Evolutionary conservation across 1,140 invertebrate genomes (phyloP), one percentile per base, ranked within the genome.

Genomic region (Diabrotica virgifera): DNA sequence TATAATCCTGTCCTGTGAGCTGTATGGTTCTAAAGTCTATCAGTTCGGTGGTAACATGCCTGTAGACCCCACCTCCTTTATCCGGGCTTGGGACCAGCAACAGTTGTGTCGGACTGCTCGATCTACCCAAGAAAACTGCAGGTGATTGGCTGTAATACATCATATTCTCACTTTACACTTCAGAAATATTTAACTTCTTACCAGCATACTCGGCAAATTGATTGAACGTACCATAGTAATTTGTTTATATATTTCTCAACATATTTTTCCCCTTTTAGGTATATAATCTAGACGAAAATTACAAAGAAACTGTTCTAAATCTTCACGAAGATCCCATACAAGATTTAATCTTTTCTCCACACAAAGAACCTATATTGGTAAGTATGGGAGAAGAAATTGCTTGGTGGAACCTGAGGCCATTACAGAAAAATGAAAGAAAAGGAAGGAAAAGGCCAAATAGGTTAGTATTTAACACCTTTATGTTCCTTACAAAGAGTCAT

Each of bases 351-450:
- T 72, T 72, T 56, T 69, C 65, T n/a, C 63, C 68, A 9, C 52
- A 50, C 50, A 54, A 68, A n/a, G 63, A 70, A 24, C 61, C 68
- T 12, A 63, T 68, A 57, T 55, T 72, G 46, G 63, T 72, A 7
- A 72, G 70, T 64, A 24, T 72, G 7, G 62, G 70, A 5, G 65
- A 65, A 46, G 62, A 70, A 46, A 64, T 72, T 7, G 65, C 67
- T 0, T 69, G 64, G 65, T 71, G 70, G 70, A 70, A 69, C 53
- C 59, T 70, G 5, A 62, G 36, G 46, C 13, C 37, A 11, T 67
- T 69, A 14, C 46, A 58, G 51, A 55, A 69, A 24, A 38, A 10
- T 6, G 10, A 13, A 36, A 56, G 12, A 12, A 63, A 12, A n/a
- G 11, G 10, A 11, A 36, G 62, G n/a, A n/a, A n/a, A 13, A 55